Evolutionary conservation across 2,113 vertebrate genomes (phyloP), one percentile per base, ranked within the genome.

Genomic region (Dicentrarchus labrax): DNA sequence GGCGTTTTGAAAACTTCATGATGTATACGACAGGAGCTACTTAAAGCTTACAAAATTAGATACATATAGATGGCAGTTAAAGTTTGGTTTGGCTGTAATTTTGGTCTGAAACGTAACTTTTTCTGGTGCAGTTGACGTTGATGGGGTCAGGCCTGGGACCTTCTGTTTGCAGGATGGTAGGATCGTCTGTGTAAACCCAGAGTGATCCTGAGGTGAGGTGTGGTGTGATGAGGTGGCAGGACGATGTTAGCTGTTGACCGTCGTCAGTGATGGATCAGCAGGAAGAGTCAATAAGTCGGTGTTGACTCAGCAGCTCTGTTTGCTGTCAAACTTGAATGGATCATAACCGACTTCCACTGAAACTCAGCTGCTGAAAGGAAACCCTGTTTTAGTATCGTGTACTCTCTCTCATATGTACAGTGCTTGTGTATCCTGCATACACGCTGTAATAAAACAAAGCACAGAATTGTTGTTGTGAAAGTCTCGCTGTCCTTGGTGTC

Each of bases 271-370:
- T 54, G 59, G 72, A 83, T 47, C 84, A 43, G 50, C 57, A 51
- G 51, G 47, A 48, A 76, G 56, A 80, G 86, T 84, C 78, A 85
- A 71, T 36, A 71, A 3, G 75, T 22, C 1, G 0, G 0, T 81
- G 76, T 83, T 88, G 80, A 86, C 83, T 88, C 71, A 77, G 83
- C 80, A 72, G 41, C 48, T 72, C 30, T 86, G 79, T 88, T 85
- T 88, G 83, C 80, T 54, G 83, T 83, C 86, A 79, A 21, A 79
- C 82, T 48, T 16, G 82, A 87, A 76, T 8, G 74, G 38, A 82
- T 76, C 45, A 87, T 61, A 80, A 62, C 61, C 51, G 64, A 51
- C 53, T 69, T 30, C 19, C 70, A 68, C 71, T 51, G 82, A 88
- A 84, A 82, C 82, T 75, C 30, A 21, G 45, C 22, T 50, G 60